These are phyloP conservation scores for Liposcelis brunnea DNA, from an alignment of 2,888 invertebrate species.

Conservation along the genomic window DNA sequence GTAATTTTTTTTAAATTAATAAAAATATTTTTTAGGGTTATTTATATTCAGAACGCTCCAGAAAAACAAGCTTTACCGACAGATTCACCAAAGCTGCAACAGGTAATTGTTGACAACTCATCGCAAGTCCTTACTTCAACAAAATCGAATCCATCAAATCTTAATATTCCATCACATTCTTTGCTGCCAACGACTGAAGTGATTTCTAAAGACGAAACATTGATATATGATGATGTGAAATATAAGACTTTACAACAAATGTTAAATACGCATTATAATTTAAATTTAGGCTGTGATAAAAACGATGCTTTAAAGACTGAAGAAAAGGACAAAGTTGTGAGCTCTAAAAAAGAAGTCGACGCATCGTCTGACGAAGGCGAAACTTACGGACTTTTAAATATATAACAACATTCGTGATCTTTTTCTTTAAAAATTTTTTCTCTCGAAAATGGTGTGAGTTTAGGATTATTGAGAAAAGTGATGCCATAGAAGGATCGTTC, in stretches of 20 bases:
- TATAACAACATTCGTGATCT: neutral
- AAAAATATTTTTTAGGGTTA: constrained; percentile 42
- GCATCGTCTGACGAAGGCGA: constrained; percentile 4
- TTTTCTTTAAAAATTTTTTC: too few relatives aligned
- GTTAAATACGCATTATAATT: too few relatives aligned
- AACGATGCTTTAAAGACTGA: too few relatives aligned
- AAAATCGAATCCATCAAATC: neutral
- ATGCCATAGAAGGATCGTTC: too few relatives aligned
- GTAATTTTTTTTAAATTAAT: too few relatives aligned
- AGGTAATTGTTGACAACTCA: neutral
- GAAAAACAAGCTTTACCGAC: constrained; percentile 35
- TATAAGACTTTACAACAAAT: too few relatives aligned
- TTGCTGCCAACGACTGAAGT: neutral
- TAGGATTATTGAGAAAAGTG: too few relatives aligned
- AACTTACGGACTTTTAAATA: constrained; percentile 5
- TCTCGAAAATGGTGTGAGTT: too few relatives aligned
- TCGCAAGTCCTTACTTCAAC: neutral
- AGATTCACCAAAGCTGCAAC: neutral
- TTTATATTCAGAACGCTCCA: constrained; percentile 82
- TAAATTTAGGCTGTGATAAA: neutral
- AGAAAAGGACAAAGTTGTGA: too few relatives aligned
- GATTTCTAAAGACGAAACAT: too few relatives aligned
- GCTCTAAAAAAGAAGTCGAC: neutral
- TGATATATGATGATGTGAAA: too few relatives aligned
- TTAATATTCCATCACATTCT: neutral